phyloP scores from a whole-genome alignment of 2,888 invertebrate species.

The Trachelus tabidus region DNA sequence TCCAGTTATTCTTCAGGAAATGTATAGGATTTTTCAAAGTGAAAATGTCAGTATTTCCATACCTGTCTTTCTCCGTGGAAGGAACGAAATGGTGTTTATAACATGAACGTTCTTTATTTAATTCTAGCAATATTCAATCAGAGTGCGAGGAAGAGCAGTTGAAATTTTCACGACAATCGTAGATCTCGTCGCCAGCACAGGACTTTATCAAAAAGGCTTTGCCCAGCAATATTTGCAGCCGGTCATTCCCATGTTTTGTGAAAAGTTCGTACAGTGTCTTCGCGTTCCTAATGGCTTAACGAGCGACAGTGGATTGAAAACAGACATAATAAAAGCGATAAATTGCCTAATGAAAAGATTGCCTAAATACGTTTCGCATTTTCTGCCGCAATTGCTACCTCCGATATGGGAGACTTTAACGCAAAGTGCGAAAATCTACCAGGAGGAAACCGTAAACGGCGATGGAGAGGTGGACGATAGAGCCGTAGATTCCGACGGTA shows the following conservation, averaged over 20 bases:
- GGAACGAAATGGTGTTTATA: background rate
- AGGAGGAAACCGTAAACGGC: conserved; percentile 73
- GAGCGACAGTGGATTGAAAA: conserved; percentile 73
- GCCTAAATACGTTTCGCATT: conserved; percentile 72
- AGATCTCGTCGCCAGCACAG: conserved; percentile 68
- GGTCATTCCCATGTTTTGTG: conserved; percentile 75
- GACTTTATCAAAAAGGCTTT: conserved; percentile 69
- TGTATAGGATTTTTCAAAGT: conserved; percentile 75
- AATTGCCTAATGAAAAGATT: conserved; percentile 72
- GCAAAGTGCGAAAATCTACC: conserved; percentile 74
- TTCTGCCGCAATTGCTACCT: conserved; percentile 72
- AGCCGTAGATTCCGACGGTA: conserved; percentile 74
- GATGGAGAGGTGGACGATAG: conserved; percentile 68
- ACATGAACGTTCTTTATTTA: conserved; percentile 2
- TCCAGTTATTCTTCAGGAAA: conserved; percentile 76
- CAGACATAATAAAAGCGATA: conserved; percentile 74
- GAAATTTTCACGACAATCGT: conserved; percentile 75
- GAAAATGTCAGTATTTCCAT: conserved; percentile 65
- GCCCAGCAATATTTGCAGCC: conserved; percentile 73
- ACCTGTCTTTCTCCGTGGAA: background rate
- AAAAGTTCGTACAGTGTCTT: conserved; percentile 72
- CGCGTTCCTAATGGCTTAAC: conserved; percentile 69
- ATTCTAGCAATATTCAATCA: conserved; percentile 68
- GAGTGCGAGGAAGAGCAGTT: conserved; percentile 75
- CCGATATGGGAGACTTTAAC: conserved; percentile 78